Conservation (phyloP, 2,113 vertebrate genomes). For the Neomonachus schauinslandi region DNA sequence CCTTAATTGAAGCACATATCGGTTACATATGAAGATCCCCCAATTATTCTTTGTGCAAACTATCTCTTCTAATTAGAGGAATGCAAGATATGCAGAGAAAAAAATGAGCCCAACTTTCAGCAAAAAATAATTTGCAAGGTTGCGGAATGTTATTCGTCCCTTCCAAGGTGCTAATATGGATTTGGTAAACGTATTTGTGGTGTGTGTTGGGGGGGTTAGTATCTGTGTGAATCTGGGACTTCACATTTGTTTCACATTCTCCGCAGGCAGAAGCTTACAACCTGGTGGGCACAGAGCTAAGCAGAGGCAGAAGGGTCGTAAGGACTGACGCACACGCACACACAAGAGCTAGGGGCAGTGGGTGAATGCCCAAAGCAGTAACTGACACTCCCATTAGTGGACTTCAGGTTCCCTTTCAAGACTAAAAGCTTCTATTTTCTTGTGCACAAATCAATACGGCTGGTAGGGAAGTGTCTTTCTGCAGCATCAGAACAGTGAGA, state of each 20-base stretch:
- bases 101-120: not conserved
- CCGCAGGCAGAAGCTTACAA: not conserved
- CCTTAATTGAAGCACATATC: not conserved
- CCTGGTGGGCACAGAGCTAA: not conserved
- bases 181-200: not conserved
- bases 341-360: not conserved
- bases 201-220: not conserved
- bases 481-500: not conserved
- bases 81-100: not conserved
- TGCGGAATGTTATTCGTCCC: not conserved
- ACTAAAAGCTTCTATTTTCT: conserved; percentile 73
- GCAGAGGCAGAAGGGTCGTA: rapidly evolving
- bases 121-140: not conserved
- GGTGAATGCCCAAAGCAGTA: not conserved
- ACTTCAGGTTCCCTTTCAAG: not conserved
- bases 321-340: rapidly evolving
- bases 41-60: conserved; percentile 2
- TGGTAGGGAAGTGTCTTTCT: conserved; percentile 66
- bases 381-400: conserved; percentile 56
- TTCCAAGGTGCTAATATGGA: not conserved
- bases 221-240: not conserved
- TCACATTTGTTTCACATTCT: not conserved
- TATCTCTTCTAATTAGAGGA: conserved; percentile 24
- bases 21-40: not conserved
- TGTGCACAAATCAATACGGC: conserved; percentile 11